Conservation (phyloP, 2,888 invertebrate genomes). For the Epirrhoe tristata region DNA sequence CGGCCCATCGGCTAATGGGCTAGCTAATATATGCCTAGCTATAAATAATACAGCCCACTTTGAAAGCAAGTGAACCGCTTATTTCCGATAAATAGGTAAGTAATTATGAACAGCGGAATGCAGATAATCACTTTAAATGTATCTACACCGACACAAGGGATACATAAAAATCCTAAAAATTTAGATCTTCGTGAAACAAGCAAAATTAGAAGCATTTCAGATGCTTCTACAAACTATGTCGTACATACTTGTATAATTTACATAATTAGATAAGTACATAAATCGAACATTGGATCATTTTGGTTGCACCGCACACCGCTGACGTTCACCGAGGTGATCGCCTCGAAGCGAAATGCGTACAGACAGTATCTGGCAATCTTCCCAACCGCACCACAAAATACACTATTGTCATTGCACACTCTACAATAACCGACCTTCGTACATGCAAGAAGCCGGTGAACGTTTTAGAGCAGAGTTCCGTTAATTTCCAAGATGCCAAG, state of each 20-base stretch:
- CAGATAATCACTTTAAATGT: constrained; percentile 37
- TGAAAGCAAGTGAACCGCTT: constrained; percentile 50
- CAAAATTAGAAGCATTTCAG: background rate
- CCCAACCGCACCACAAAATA: constrained; percentile 58
- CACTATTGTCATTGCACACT: constrained; percentile 56
- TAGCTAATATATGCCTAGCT: constrained; percentile 68
- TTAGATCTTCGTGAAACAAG: background rate
- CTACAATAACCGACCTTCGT: constrained; percentile 54
- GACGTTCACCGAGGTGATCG: constrained; percentile 51
- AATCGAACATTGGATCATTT: constrained; percentile 42
- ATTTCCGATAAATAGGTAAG: constrained; percentile 52
- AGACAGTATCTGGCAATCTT: constrained; percentile 63
- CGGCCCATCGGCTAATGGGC: constrained; percentile 69
- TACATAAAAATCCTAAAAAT: constrained; percentile 5
- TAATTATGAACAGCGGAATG: constrained; percentile 36
- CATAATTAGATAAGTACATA: constrained; percentile 20
- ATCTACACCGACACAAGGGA: constrained; percentile 19
- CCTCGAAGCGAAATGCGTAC: constrained; percentile 56
- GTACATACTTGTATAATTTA: background rate
- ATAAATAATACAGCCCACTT: constrained; percentile 69
- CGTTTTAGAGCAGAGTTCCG: constrained; percentile 45
- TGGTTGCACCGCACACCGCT: constrained; percentile 40
- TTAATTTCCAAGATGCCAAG: constrained; percentile 47
- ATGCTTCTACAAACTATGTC: background rate
- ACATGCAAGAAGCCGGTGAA: constrained; percentile 50